These are phyloP conservation scores for Urocitellus parryii DNA, from an alignment of 2,113 vertebrate species.

Conservation along the genomic window DNA sequence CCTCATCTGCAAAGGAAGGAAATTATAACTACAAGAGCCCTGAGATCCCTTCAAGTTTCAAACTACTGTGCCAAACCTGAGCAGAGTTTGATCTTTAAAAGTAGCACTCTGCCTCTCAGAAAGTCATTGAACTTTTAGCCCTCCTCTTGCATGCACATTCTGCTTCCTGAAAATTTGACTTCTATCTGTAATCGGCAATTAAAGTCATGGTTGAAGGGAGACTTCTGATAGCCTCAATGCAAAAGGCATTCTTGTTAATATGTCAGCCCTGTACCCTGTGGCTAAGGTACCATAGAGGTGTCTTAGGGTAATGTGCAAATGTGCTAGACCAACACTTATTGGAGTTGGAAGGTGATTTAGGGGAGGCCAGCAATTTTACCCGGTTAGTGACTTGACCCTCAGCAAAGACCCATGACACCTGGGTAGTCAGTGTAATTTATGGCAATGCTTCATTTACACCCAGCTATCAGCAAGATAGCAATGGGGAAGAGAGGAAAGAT, in stretches of 20 bases:
- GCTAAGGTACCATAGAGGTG: constrained; percentile 29
- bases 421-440: constrained; percentile 39
- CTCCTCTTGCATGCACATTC: neutral
- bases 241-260: constrained; percentile 61
- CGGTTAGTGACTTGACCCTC: constrained; percentile 60
- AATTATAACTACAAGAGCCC: constrained; percentile 42
- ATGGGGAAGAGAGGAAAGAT: neutral
- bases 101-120: neutral
- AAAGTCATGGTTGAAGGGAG: constrained; percentile 72
- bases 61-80: constrained; percentile 51
- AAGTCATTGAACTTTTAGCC: constrained; percentile 66
- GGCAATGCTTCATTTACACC: neutral
- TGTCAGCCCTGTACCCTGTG: constrained; percentile 42
- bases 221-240: constrained; percentile 58
- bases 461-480: neutral
- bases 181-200: constrained; percentile 63
- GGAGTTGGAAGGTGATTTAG: constrained; percentile 40
- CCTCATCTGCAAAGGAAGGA: constrained; percentile 30
- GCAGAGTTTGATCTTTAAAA: constrained; percentile 67
- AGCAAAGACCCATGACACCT: neutral
- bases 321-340: constrained; percentile 66
- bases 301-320: constrained; percentile 27
- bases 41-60: constrained; percentile 49
- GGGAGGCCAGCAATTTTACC: constrained; percentile 37
- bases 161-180: constrained; percentile 63